A percentile compares a stretch with the other conserved stretches of the same genome.
phyloP scores from a whole-genome alignment of 1,140 invertebrate genomes.

The Eupeodes corollae region DNA sequence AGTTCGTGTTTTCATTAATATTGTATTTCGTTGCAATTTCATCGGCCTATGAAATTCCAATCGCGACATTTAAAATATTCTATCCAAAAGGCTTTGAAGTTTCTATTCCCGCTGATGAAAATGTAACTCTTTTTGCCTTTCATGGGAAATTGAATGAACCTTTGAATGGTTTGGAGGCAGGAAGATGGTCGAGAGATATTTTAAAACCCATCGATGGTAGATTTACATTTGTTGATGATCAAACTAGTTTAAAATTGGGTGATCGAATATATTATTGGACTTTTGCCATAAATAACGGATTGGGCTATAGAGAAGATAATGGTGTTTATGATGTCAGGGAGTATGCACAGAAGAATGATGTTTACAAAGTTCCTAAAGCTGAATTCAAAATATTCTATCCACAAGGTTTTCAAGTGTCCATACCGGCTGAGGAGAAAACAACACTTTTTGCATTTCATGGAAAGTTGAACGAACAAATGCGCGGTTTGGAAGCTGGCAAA shows the following conservation, averaged over 20 bases:
- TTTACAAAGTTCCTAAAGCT: slow-evolving; percentile 45
- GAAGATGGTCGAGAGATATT: slow-evolving; percentile 56
- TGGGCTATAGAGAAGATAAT: slow-evolving; percentile 51
- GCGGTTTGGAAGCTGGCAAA: slow-evolving; percentile 55
- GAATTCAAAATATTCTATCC: slow-evolving; percentile 50
- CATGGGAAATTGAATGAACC: slow-evolving; percentile 64
- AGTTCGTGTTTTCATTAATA: too few species aligned
- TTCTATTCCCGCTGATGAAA: slow-evolving; percentile 51
- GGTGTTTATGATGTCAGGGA: slow-evolving; percentile 44
- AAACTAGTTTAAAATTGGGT: slow-evolving; percentile 46
- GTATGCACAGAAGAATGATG: slow-evolving; percentile 42
- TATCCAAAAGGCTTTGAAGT: slow-evolving; percentile 50
- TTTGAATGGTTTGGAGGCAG: slow-evolving; percentile 57
- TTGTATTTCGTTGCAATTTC: too few species aligned
- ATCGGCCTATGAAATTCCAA: slow-evolving; percentile 42
- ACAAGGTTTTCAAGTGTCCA: slow-evolving; percentile 48
- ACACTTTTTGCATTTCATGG: slow-evolving; percentile 61
- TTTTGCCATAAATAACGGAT: slow-evolving; percentile 52
- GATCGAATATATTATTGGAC: slow-evolving; percentile 65
- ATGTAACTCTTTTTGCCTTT: slow-evolving; percentile 59
- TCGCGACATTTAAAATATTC: slow-evolving; percentile 47
- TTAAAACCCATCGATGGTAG: slow-evolving; percentile 48
- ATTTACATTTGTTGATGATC: slow-evolving; percentile 55
- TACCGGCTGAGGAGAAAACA: slow-evolving; percentile 54
- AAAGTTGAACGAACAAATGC: slow-evolving; percentile 61